A percentile compares a stretch with the other conserved stretches of the same genome.
These are phyloP conservation scores for Nomada flava DNA, from an alignment of 2,888 invertebrate species.

Conservation along the genomic window DNA sequence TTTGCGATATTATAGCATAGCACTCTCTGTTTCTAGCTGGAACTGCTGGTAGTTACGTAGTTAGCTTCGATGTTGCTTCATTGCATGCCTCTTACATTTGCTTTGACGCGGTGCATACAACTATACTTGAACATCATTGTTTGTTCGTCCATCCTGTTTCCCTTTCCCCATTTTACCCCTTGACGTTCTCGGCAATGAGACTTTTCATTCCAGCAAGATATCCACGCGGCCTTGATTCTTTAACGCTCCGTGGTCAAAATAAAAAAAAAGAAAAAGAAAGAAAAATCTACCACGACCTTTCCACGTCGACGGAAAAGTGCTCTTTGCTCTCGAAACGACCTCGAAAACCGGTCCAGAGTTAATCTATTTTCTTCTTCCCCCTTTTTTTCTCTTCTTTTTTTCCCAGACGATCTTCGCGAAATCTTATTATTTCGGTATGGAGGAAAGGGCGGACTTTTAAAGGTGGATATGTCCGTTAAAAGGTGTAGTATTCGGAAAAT, in stretches of 20 bases:
- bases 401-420: background rate
- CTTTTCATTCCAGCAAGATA: slow-evolving; percentile 53
- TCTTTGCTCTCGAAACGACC: slow-evolving; percentile 30
- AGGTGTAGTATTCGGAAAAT: background rate
- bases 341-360: slow-evolving; percentile 32
- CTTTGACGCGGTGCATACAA: slow-evolving; percentile 33
- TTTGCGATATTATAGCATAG: background rate
- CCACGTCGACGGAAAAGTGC: slow-evolving; percentile 32
- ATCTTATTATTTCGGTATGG: background rate
- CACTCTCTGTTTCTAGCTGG: slow-evolving; percentile 9
- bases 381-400: background rate
- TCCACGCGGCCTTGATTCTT: slow-evolving; percentile 45
- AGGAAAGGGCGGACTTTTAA: slow-evolving; percentile 1
- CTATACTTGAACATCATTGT: slow-evolving; percentile 38
- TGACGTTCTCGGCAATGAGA: slow-evolving; percentile 37
- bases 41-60: slow-evolving; percentile 31
- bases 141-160: slow-evolving; percentile 2
- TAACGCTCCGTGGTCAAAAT: slow-evolving; percentile 46
- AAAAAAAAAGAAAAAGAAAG: background rate
- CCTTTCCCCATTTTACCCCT: background rate
- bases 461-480: background rate
- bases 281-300: slow-evolving; percentile 46
- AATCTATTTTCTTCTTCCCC: slow-evolving; percentile 30
- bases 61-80: slow-evolving; percentile 52
- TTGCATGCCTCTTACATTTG: slow-evolving; percentile 50